These are phyloP conservation scores for Teleiodes luculella DNA, from an alignment of 2,888 invertebrate species.

Conservation along the genomic window DNA sequence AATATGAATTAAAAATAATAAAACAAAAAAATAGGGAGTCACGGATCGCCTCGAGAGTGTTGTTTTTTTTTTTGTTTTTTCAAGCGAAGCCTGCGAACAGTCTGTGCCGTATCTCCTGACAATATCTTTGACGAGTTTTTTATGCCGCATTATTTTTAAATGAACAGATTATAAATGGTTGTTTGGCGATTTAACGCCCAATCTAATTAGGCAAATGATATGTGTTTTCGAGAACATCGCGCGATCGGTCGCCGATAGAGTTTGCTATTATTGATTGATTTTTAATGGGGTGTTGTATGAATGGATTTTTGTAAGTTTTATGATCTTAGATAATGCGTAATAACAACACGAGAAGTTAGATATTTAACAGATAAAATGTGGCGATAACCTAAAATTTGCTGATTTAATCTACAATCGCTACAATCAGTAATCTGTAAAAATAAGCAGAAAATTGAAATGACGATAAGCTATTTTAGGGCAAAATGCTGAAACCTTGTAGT, in stretches of 20 bases:
- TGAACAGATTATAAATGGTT: conserved; percentile 78
- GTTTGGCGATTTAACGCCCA: conserved; percentile 79
- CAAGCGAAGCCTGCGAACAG: conserved; percentile 71
- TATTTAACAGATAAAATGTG: too few species aligned
- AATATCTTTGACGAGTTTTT: conserved; percentile 79
- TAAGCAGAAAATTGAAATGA: too few species aligned
- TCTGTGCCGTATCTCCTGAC: conserved; percentile 70
- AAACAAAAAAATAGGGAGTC: conserved; percentile 77
- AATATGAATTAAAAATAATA: conserved; percentile 79
- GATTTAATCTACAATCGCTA: too few species aligned
- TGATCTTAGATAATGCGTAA: neutral
- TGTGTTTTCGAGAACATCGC: conserved; percentile 66
- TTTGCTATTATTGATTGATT: conserved; percentile 45
- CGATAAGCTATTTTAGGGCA: too few species aligned
- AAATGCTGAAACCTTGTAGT: too few species aligned
- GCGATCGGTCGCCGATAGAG: conserved; percentile 10
- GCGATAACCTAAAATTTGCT: too few species aligned
- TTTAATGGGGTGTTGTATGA: conserved; percentile 39
- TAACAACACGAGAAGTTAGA: neutral
- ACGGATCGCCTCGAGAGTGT: conserved; percentile 76
- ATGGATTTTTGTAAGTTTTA: conserved; percentile 7
- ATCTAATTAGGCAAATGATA: conserved; percentile 79
- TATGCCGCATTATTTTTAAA: conserved; percentile 76
- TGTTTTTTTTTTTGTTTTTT: conserved; percentile 63
- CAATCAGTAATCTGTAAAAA: neutral